phyloP scores from a whole-genome alignment of 64 coral and sea anemone species.

The Platygyra sinensis region DNA sequence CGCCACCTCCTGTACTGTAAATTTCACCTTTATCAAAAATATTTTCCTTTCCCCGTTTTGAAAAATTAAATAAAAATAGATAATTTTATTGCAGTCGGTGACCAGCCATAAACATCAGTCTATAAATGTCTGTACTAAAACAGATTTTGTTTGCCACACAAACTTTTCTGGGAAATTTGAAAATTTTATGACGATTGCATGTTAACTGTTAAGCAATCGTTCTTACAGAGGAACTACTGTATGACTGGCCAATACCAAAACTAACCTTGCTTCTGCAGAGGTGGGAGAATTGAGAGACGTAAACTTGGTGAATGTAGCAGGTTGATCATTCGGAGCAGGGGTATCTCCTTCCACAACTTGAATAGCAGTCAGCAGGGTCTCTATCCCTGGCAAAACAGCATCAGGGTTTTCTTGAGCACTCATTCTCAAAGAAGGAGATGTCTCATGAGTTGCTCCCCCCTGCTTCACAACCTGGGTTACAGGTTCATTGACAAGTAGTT shows the following conservation, averaged over 20 bases:
- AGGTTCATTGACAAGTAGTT: background rate
- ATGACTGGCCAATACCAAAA: background rate
- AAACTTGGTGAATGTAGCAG: background rate
- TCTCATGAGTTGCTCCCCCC: background rate
- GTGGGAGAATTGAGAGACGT: background rate
- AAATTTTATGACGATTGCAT: no score
- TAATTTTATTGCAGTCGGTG: no score
- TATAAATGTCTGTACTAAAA: no score
- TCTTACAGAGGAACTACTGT: no score
- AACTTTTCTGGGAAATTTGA: no score
- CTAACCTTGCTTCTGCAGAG: background rate
- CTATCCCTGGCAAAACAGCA: constrained; percentile 25
- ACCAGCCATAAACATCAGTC: no score
- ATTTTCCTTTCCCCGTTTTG: no score
- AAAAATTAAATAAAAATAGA: no score
- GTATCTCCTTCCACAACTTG: constrained; percentile 21
- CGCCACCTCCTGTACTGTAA: no score
- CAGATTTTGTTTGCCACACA: no score
- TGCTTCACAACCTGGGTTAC: background rate
- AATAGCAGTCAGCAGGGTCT: constrained; percentile 36
- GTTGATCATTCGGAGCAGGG: background rate
- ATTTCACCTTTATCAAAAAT: no score
- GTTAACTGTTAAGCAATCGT: no score
- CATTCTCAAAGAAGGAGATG: background rate
- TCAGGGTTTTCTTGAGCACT: constrained; percentile 17